Evolutionary conservation across 2,113 vertebrate species (phyloP), one percentile per base, ranked within the genome.

Genomic region (Odontesthes bonariensis): DNA sequence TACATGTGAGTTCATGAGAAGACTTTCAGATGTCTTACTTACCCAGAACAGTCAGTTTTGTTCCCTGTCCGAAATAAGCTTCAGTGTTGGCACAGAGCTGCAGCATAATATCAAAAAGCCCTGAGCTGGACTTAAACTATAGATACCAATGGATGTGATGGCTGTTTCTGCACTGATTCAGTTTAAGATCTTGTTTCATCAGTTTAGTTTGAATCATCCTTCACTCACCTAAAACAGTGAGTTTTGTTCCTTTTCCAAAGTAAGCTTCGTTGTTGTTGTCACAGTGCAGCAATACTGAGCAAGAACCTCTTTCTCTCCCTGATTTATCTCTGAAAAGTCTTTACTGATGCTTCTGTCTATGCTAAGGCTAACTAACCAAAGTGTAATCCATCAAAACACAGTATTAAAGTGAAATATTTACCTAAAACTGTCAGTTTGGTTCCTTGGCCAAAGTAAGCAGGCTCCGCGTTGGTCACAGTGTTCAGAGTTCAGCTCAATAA

Each of bases 351-450:
- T 23, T 70, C 33, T 47, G 6, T 13, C 19, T 17, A 8, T 4
- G 11, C 1, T 7, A 2, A 68, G 11, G 1, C 40, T 64, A 5
- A n/a, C n/a, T n/a, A 22, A 44, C 5, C 14, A 42, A 6, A 9
- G 10, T 27, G 0, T 47, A 27, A 27, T 20, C 3, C 3, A 20
- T 35, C 0, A 32, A 42, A 61, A 31, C 33, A 31, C 38, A 64
- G 6, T 9, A 16, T 20, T 31, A n/a, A 49, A 61, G 0, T n/a
- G 8, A 6, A 22, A 72, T 68, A 33, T 87, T 89, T 83, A 83
- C 86, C 86, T 56, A 88, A 69, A 85, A 96, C 94, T 0, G 92
- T 94, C 42, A 97, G 91, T 77, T 87, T 95, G 78, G 95, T 96
- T 60, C 96, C 95, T 32, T 3, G 22, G 7, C 96, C 96, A 3